Conservation (phyloP, 2,113 vertebrate genomes). For the Myotis yumanensis region DNA sequence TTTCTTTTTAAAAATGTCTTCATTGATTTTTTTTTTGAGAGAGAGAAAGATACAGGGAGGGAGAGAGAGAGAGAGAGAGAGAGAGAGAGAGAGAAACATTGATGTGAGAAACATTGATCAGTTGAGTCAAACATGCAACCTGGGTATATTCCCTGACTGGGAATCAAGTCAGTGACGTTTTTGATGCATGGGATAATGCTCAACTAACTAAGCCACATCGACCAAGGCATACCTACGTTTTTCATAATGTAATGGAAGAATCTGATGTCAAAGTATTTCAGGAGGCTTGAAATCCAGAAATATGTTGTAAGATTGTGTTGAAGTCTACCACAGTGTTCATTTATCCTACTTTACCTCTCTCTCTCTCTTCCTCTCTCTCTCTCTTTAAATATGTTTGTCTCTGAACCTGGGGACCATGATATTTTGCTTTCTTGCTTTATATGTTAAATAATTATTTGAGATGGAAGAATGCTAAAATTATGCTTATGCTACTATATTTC, state of each 20-base stretch:
- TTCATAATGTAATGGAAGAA: neutral
- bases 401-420: neutral
- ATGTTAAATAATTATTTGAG: slow-evolving; percentile 17
- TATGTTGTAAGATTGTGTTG: neutral
- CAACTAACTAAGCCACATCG: too few species aligned
- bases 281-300: neutral
- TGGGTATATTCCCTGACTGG: too few species aligned
- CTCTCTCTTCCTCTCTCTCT: neutral
- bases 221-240: too few species aligned
- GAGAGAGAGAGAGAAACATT: too few species aligned
- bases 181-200: too few species aligned
- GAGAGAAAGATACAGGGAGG: too few species aligned
- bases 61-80: too few species aligned
- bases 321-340: neutral
- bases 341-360: neutral
- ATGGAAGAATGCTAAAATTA: neutral
- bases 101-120: too few species aligned
- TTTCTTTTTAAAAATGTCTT: neutral
- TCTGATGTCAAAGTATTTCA: neutral
- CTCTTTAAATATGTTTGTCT: neutral
- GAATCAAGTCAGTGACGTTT: too few species aligned
- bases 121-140: too few species aligned
- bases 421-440: neutral
- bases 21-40: too few species aligned
- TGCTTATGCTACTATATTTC: neutral